Conservation (phyloP, 2,888 invertebrate genomes). For the Drosophila austrosaltans region DNA sequence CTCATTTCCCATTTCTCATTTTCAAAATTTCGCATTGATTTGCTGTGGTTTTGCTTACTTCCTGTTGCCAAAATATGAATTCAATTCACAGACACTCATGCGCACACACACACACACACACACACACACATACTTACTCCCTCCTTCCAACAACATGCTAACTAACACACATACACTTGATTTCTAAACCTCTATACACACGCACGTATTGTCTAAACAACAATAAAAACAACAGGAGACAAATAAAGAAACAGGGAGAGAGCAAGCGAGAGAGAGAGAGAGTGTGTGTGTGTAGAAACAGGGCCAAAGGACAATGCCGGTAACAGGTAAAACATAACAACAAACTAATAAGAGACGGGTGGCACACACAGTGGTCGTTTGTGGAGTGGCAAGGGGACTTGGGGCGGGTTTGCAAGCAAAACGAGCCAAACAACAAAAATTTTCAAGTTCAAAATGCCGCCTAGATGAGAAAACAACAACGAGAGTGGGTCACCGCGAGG, state of each 20-base stretch:
- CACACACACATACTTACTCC: constrained; percentile 9
- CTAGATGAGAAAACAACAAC: constrained; percentile 38
- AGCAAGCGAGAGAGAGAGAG: constrained; percentile 13
- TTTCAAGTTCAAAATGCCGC: constrained; percentile 78
- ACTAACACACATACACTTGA: constrained; percentile 37
- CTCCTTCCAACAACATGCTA: not conserved
- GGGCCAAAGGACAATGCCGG: constrained; percentile 40
- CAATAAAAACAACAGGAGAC: constrained; percentile 16
- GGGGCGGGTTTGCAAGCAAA: constrained; percentile 14
- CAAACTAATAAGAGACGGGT: constrained; percentile 9
- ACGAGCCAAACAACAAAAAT: constrained; percentile 62
- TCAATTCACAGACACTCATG: constrained; percentile 22
- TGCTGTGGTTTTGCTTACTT: constrained; percentile 34
- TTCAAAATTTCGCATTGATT: constrained; percentile 4
- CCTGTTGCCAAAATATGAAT: constrained; percentile 47
- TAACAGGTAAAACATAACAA: constrained; percentile 12
- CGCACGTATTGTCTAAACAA: constrained; percentile 70
- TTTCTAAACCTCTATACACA: constrained; percentile 46
- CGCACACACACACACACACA: constrained; percentile 25
- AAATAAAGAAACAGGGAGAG: constrained; percentile 11
- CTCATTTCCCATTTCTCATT: constrained; percentile 9
- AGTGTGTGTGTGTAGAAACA: constrained; percentile 18
- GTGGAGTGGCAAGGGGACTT: constrained; percentile 26
- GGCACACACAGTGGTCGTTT: constrained; percentile 8
- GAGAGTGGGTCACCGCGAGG: constrained; percentile 18